Conservation (phyloP, 2,113 vertebrate species). For the Chaetorhynchus papuensis region DNA sequence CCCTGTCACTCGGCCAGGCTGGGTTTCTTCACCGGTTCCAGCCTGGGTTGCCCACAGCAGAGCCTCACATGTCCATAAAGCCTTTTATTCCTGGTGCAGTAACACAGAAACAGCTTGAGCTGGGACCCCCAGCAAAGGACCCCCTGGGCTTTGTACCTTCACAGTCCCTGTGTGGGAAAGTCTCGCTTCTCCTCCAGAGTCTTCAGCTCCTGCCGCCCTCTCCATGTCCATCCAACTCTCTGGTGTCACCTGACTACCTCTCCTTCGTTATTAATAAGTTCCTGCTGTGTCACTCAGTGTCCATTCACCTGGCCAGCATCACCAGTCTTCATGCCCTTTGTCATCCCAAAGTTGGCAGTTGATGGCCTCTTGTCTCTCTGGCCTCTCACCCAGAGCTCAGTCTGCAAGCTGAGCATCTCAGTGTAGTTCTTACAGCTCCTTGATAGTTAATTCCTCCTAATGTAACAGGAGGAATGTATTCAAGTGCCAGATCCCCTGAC, state of each 20-base stretch:
- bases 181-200: rapidly evolving
- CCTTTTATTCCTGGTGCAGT: not conserved
- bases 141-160: not conserved
- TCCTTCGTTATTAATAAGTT: not conserved
- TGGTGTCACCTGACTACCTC: not conserved
- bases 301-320: not conserved
- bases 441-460: not conserved
- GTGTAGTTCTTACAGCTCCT: not conserved
- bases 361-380: not conserved
- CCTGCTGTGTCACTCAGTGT: not conserved
- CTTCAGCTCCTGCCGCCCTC: rapidly evolving
- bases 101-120: not conserved
- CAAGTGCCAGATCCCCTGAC: not conserved
- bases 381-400: not conserved
- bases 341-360: not conserved
- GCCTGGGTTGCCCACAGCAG: rapidly evolving
- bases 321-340: not conserved
- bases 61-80: not conserved
- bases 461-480: not conserved
- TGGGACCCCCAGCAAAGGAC: not conserved
- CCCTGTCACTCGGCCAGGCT: not conserved
- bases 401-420: not conserved
- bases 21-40: rapidly evolving
- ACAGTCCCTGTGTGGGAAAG: no score
- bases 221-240: rapidly evolving